These are phyloP conservation scores for Campaea margaritaria DNA, from an alignment of 2,888 invertebrate genomes.

Conservation along the genomic window DNA sequence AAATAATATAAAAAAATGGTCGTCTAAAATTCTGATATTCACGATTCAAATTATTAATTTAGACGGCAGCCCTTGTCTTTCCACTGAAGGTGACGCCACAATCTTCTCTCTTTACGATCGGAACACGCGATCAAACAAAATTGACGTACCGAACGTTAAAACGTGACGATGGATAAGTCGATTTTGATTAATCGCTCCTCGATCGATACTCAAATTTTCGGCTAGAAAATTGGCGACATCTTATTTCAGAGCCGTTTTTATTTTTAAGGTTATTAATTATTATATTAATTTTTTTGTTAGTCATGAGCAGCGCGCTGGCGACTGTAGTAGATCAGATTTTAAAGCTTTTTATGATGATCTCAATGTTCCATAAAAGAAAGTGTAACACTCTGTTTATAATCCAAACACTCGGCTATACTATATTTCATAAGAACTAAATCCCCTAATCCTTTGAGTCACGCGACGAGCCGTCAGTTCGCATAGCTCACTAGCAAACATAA, in stretches of 20 bases:
- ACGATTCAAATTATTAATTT: background rate
- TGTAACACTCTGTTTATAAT: conserved; percentile 10
- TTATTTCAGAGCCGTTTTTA: conserved; percentile 1
- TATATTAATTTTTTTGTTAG: too few species aligned
- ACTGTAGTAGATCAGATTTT: background rate
- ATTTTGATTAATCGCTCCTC: conserved; percentile 23
- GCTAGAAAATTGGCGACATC: conserved; percentile 4
- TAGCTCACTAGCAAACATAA: conserved; percentile 31
- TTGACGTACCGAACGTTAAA: conserved; percentile 23
- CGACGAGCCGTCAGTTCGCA: background rate
- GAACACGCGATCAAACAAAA: conserved; percentile 25
- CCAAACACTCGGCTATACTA: conserved; percentile 11
- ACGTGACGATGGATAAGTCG: conserved; percentile 31
- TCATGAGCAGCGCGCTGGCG: too few species aligned
- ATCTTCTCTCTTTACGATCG: conserved; percentile 18
- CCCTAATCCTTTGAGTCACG: conserved; percentile 20
- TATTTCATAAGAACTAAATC: conserved; percentile 10
- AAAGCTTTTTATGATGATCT: conserved; percentile 14
- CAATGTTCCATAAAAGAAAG: conserved; percentile 20
- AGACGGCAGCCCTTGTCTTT: conserved; percentile 3
- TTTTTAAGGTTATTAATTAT: too few species aligned
- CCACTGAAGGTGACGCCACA: conserved; percentile 15
- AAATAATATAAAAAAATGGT: too few species aligned
- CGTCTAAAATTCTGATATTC: too few species aligned
- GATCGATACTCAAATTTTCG: conserved; percentile 11